Conservation (phyloP, 2,113 vertebrate genomes). For the Rafetus swinhoei region DNA sequence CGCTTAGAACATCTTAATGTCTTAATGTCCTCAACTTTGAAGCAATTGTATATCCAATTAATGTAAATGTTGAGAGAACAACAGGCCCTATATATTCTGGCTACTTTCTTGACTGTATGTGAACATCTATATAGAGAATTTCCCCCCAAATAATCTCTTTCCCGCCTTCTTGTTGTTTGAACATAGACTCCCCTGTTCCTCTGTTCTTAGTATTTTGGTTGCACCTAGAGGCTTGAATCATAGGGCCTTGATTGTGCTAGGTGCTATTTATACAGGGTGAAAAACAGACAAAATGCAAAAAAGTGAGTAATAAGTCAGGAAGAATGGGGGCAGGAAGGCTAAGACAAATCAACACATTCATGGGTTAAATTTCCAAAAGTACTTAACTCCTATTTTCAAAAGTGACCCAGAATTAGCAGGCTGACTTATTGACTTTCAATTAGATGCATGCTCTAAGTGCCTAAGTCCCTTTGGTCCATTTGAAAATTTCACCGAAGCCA, state of each 20-base stretch:
- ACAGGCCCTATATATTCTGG: too few species aligned
- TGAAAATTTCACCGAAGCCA: background rate
- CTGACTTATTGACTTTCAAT: background rate
- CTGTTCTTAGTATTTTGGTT: too few species aligned
- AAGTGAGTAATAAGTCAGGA: background rate
- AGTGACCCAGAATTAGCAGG: background rate
- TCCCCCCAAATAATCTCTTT: background rate
- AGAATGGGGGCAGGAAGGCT: background rate
- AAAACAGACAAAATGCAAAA: background rate
- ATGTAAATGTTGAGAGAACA: too few species aligned
- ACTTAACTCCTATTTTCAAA: background rate
- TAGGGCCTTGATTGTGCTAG: too few species aligned
- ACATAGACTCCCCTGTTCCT: fast-evolving
- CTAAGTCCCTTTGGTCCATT: background rate
- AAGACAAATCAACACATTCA: background rate
- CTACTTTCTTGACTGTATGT: too few species aligned
- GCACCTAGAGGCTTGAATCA: too few species aligned
- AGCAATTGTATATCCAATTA: too few species aligned
- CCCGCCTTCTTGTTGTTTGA: background rate
- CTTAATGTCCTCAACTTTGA: too few species aligned
- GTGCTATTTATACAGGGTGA: background rate
- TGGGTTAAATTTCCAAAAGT: background rate
- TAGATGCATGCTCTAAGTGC: background rate
- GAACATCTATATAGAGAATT: fast-evolving
- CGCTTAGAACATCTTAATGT: too few species aligned